Conservation (phyloP, 2,888 invertebrate genomes). For the Dicranocentrus wangi region DNA sequence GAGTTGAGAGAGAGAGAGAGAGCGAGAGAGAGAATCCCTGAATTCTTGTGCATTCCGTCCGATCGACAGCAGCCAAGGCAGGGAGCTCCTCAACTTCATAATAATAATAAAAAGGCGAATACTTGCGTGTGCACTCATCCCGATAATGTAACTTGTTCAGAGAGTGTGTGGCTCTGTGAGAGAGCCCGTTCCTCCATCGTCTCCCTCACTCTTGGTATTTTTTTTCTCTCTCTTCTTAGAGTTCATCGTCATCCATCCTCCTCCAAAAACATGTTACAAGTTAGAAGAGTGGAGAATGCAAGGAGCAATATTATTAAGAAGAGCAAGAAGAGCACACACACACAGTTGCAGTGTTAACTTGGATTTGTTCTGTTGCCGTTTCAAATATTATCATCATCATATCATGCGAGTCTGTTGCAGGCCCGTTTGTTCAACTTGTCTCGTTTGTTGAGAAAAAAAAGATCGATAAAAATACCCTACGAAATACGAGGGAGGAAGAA, state of each 20-base stretch:
- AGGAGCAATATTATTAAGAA: too few species aligned
- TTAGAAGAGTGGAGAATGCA: too few species aligned
- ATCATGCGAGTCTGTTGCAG: neutral
- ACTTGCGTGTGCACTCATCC: slow-evolving; percentile 51
- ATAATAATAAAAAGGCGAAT: slow-evolving; percentile 3
- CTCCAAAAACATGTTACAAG: neutral
- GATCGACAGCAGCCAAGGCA: too few species aligned
- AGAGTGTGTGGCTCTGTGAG: neutral
- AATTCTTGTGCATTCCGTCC: too few species aligned
- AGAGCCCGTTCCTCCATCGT: neutral
- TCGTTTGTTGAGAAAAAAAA: neutral
- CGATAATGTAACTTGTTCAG: slow-evolving; percentile 33
- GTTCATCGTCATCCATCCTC: neutral
- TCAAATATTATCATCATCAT: neutral
- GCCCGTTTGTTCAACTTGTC: neutral
- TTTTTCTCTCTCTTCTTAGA: neutral
- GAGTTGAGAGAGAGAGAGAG: slow-evolving; percentile 5
- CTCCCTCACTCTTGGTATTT: neutral
- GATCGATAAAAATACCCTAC: slow-evolving; percentile 65
- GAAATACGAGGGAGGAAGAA: slow-evolving; percentile 7
- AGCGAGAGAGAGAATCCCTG: neutral
- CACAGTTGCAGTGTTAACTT: slow-evolving; percentile 9
- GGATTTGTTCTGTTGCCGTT: slow-evolving; percentile 5
- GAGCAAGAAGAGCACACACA: too few species aligned
- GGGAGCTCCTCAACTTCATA: too few species aligned